Evolutionary conservation across 2,113 vertebrate species (phyloP).

Genomic region (Rhabdomys dilectus): DNA sequence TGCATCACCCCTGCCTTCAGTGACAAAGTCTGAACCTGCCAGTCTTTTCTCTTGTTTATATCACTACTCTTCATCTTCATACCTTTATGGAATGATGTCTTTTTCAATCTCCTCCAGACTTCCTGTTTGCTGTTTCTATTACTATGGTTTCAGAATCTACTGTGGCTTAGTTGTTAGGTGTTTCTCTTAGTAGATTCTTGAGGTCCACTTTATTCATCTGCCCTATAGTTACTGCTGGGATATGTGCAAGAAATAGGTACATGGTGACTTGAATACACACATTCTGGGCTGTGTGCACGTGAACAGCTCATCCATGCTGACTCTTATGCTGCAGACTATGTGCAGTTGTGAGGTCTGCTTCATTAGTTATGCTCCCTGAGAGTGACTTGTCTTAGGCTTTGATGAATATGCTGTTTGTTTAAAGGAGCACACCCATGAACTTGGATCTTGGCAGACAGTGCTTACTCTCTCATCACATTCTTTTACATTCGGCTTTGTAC

Average conservation of each 20-base stretch:
- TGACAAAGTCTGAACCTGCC: slow-evolving; percentile 9
- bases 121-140: background rate
- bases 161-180: background rate
- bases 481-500: background rate
- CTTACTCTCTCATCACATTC: background rate
- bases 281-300: background rate
- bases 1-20: background rate
- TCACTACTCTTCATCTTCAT: background rate
- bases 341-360: background rate
- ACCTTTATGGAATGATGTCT: background rate
- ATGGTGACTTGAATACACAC: background rate
- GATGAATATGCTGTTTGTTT: background rate
- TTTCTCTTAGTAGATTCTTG: too few relatives aligned
- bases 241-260: background rate
- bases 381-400: background rate
- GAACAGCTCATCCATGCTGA: background rate
- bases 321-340: background rate
- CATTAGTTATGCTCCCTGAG: background rate
- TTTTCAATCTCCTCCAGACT: background rate
- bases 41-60: background rate
- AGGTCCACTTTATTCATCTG: background rate
- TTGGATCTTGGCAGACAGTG: background rate
- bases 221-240: background rate
- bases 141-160: slow-evolving; percentile 13
- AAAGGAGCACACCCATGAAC: background rate